Conservation (phyloP, 2,797 vertebrate species). For the Argentina silus region DNA sequence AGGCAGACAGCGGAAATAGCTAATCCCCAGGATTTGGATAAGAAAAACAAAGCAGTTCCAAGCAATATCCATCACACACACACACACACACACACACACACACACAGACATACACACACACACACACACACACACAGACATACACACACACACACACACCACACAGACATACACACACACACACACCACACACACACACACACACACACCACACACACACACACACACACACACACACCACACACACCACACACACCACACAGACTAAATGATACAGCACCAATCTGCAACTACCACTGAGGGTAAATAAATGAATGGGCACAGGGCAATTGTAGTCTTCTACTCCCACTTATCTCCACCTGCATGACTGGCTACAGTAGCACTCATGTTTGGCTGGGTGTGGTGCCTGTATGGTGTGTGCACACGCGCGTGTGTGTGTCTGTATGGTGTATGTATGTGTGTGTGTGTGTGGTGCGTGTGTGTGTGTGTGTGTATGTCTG, state of each 20-base stretch:
- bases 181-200: conserved; percentile 4
- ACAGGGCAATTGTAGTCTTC: background rate
- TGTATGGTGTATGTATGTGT: background rate
- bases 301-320: conserved; percentile 50
- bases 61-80: conserved; percentile 7
- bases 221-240: conserved; percentile 27
- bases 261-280: background rate
- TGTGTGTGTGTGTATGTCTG: background rate
- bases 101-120: conserved; percentile 9
- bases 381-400: conserved; percentile 23
- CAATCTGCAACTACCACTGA: conserved; percentile 33
- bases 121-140: conserved; percentile 24
- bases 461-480: background rate
- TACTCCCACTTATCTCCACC: conserved; percentile 21
- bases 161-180: conserved; percentile 15
- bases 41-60: conserved; percentile 29
- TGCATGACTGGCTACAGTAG: conserved; percentile 28
- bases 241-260: conserved; percentile 11
- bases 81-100: conserved; percentile 13
- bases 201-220: conserved; percentile 8
- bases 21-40: conserved; percentile 37
- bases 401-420: background rate
- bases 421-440: background rate
- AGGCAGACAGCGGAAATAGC: conserved; percentile 38
- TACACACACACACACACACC: conserved; percentile 15